Base-by-base conservation (phyloP, 1,140 invertebrate species). In the Drosophila insularis region DNA sequence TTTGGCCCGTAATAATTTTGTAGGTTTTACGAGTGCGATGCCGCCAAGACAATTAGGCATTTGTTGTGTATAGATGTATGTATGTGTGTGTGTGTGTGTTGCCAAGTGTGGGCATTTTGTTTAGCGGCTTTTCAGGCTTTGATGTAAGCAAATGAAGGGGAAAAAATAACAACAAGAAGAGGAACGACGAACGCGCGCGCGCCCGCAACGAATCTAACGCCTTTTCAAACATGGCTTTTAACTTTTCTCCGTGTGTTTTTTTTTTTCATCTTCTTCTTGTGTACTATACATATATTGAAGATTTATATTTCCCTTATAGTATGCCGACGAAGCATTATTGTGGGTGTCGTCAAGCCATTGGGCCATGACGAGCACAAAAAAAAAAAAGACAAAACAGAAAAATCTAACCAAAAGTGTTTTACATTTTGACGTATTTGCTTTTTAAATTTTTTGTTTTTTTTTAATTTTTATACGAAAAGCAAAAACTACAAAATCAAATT, bases 21-120 rank as follows among this genome's bases (percentile, higher is more conserved):
- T 86, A 86, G 82, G 80, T 89, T 87, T 87, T 87, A 87, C 85
- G 82, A 84, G 84, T 87, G 43, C 43, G 43, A 50, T 50, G 84
- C 82, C 82, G 84, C 80, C 85, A 87, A 87, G 82, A 87, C 82
- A 87, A 87, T 87, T 87, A 87, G 82, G 82, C 82, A 87, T 89
- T 87, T 87, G 79, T 86, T 82, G 81, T 87, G 71, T 61, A 39
- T 46, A 43, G 11, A 13, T 63, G 13, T 46, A 1, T 62, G 32
- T 71, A 19, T 58, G 35, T 43, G 7, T 66, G 46, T 40, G 61
- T n/a, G 13, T 46, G 35, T 23, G 27, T 5, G 32, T 71, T 67
- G 66, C 80, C 82, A 82, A 82, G 84, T 87, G 84, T 89, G 82
- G 82, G 82, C 84, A 87, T 87, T 87, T 87, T 89, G 80, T 82